Evolutionary conservation across 2,888 invertebrate genomes (phyloP).

Genomic region (Sarcophaga carnaria): DNA sequence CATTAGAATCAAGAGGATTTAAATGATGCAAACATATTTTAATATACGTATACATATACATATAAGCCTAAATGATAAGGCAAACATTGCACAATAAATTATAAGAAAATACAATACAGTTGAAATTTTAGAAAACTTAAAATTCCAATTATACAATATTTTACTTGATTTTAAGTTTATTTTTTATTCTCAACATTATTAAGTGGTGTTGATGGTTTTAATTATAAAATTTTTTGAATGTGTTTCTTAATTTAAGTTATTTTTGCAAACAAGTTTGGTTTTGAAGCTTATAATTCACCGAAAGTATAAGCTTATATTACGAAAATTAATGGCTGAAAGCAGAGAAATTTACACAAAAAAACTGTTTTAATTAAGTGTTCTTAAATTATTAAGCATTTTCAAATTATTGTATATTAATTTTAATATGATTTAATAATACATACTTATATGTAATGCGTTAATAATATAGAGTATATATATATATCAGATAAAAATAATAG

Average conservation of each 20-base stretch:
- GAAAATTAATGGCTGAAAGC: constrained; percentile 58
- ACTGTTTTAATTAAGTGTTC: constrained; percentile 12
- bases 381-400: not conserved
- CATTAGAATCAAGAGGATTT: constrained; percentile 9
- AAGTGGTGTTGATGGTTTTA: constrained; percentile 56
- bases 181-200: not conserved
- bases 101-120: constrained; percentile 22
- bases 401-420: constrained; percentile 6
- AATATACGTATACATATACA: constrained; percentile 2
- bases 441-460: constrained; percentile 16
- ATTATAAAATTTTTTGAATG: constrained; percentile 57
- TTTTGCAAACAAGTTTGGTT: constrained; percentile 47
- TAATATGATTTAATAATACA: constrained; percentile 3
- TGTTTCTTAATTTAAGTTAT: constrained; percentile 52
- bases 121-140: constrained; percentile 2
- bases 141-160: constrained; percentile 17
- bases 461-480: constrained; percentile 24
- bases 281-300: constrained; percentile 47
- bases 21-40: constrained; percentile 9
- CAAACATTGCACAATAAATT: constrained; percentile 9
- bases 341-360: constrained; percentile 6
- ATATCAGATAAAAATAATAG: constrained; percentile 49
- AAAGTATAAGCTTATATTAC: constrained; percentile 53
- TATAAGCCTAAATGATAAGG: not conserved
- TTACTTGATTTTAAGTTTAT: constrained; percentile 7